Evolutionary conservation across 2,888 invertebrate species (phyloP), one percentile per base, ranked within the genome.

Genomic region (Poecilobothrus nobilitatus): DNA sequence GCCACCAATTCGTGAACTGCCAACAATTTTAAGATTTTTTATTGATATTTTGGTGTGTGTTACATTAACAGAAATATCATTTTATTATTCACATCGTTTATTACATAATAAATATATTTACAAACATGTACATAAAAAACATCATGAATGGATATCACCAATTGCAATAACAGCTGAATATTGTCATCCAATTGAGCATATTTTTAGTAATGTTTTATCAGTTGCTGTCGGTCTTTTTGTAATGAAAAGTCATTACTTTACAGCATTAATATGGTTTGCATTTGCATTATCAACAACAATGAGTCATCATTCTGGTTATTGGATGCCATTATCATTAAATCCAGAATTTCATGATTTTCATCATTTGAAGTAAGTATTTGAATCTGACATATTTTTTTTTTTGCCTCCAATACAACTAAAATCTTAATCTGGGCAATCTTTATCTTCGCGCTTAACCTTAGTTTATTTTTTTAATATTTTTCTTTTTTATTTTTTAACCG

Each of bases 281-380:
- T 76, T 92, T 70, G 92, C 90, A 8, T 86, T 91, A 71, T 76
- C 90, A 33, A 89, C 89, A 15, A 91, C 92, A 2, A 85, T 92
- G 71, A 88, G 89, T 76, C 88, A 91, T 53, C 93, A 94, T 80
- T 89, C 90, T 66, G 93, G 93, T 10, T 93, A 92, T 77, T 91
- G 92, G 79, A 84, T 93, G 75, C 93, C 93, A 1, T 89, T 91
- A 79, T 87, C 91, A 74, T 89, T 89, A 1, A 91, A 91, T 8
- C 91, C 92, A 15, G 91, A 92, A 78, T 90, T 91, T 6, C 93
- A 94, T 77, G 93, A 94, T 81, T 93, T 89, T 78, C 94, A 94
- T 79, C 94, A 94, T 80, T 85, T 91, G 73, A 92, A 92, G 90
- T 90, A 81, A 84, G 84, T 61, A 22, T 18, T 53, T 53, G 4